Evolutionary conservation across 2,113 vertebrate genomes (phyloP).

Genomic region (Oreochromis aureus): DNA sequence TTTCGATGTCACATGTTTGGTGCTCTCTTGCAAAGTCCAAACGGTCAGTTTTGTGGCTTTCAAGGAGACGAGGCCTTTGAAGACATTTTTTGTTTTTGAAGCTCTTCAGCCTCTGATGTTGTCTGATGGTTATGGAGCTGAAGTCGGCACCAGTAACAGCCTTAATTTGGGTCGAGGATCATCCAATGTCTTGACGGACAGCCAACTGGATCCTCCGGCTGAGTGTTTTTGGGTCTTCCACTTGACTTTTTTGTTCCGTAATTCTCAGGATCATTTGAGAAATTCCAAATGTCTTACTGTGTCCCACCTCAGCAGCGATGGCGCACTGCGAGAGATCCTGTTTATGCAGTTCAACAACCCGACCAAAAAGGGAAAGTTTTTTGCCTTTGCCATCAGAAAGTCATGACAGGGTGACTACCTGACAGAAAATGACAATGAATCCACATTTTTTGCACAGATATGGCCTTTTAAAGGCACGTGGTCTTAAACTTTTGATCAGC

Average conservation of each 20-base stretch:
- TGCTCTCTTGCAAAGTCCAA: not conserved
- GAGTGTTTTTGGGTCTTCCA: not conserved
- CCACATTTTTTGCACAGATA: not conserved
- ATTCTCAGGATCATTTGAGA: not conserved
- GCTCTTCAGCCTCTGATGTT: not conserved
- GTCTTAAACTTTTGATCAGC: not conserved
- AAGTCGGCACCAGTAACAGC: not conserved
- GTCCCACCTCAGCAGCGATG: not conserved
- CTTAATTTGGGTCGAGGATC: not conserved
- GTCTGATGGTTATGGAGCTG: not conserved
- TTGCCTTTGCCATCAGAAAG: not conserved
- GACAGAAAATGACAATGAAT: not conserved
- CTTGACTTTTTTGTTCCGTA: not conserved
- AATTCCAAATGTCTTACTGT: not conserved
- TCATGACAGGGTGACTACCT: not conserved
- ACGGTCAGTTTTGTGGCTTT: not conserved
- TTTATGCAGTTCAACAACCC: not conserved
- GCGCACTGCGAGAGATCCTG: accelerated
- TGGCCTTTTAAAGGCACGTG: not conserved
- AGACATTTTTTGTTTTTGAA: not conserved
- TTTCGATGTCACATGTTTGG: not conserved
- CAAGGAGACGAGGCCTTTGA: not conserved
- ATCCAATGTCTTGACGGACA: not conserved
- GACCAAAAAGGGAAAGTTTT: not conserved
- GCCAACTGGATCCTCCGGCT: not conserved